A percentile compares a stretch with the other conserved stretches of the same genome.
phyloP scores from a whole-genome alignment of 2,888 invertebrate species.

The Polietes domitor region DNA sequence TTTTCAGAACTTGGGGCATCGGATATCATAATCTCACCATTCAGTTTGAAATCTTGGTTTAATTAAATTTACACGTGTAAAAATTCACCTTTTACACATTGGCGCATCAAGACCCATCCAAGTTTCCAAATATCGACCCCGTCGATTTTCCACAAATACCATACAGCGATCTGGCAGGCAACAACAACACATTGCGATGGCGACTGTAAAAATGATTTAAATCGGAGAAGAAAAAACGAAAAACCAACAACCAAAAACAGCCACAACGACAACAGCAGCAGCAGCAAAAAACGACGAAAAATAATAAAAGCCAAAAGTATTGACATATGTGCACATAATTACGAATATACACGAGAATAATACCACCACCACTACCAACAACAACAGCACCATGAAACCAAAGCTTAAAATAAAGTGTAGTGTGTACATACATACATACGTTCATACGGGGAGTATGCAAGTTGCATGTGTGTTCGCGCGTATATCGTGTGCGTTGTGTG shows the following conservation, averaged over 20 bases:
- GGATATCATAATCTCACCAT: too few relatives aligned
- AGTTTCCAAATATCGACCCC: too few relatives aligned
- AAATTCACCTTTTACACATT: too few relatives aligned
- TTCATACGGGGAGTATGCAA: neutral
- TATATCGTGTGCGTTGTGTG: constrained; percentile 22
- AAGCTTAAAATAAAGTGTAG: constrained; percentile 54
- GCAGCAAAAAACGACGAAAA: constrained; percentile 14
- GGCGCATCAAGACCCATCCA: too few relatives aligned
- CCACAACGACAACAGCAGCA: constrained; percentile 22
- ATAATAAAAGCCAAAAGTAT: constrained; percentile 59
- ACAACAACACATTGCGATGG: constrained; percentile 48
- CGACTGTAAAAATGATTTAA: constrained; percentile 64
- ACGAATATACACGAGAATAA: constrained; percentile 61
- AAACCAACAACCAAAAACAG: constrained; percentile 33
- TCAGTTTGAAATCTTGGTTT: too few relatives aligned
- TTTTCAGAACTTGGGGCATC: too few relatives aligned
- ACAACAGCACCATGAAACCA: constrained; percentile 38
- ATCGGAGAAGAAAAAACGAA: constrained; percentile 50
- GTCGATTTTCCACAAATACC: too few relatives aligned
- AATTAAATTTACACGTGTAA: too few relatives aligned
- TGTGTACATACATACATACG: neutral
- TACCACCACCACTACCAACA: constrained; percentile 18
- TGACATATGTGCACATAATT: constrained; percentile 67
- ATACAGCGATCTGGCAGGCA: neutral
- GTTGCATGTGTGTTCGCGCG: constrained; percentile 19